These are phyloP conservation scores for Pseudomyrmex concolor DNA, from an alignment of 1,140 invertebrate genomes.

Conservation along the genomic window DNA sequence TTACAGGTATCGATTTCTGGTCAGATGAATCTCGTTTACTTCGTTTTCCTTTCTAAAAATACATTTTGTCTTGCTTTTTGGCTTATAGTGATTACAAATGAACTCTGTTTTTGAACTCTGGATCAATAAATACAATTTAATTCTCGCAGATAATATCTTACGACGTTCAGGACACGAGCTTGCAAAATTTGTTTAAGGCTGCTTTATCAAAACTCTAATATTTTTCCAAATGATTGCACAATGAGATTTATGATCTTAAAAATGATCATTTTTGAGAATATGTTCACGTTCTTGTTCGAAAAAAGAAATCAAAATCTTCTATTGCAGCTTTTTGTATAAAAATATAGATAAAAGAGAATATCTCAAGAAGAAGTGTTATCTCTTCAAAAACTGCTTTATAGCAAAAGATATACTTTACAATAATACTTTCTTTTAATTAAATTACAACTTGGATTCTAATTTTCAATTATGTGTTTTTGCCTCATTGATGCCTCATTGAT, in stretches of 20 bases:
- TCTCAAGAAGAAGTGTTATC: conserved; percentile 10
- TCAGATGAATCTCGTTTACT: conserved; percentile 63
- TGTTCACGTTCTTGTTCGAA: neutral
- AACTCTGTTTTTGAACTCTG: conserved; percentile 40
- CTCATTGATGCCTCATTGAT: conserved; percentile 50
- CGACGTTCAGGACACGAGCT: neutral
- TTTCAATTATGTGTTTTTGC: neutral
- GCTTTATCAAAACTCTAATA: conserved; percentile 20
- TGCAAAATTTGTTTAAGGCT: neutral
- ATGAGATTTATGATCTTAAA: neutral
- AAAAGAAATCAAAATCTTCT: neutral
- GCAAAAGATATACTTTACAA: neutral
- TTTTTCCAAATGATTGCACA: neutral
- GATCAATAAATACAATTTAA: conserved; percentile 37
- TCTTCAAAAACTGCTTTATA: neutral
- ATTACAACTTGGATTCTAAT: conserved; percentile 1
- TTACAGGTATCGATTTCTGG: conserved; percentile 73
- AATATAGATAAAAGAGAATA: neutral
- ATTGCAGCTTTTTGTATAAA: conserved; percentile 1
- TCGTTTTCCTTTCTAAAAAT: conserved; percentile 66
- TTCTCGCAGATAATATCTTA: neutral
- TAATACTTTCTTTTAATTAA: conserved; percentile 12
- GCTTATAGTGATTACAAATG: conserved; percentile 28
- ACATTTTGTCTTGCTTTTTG: conserved; percentile 47
- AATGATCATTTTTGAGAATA: neutral